phyloP scores from a whole-genome alignment of 53 echinoderm and acorn worm species.

The Echinarachnius parma region DNA sequence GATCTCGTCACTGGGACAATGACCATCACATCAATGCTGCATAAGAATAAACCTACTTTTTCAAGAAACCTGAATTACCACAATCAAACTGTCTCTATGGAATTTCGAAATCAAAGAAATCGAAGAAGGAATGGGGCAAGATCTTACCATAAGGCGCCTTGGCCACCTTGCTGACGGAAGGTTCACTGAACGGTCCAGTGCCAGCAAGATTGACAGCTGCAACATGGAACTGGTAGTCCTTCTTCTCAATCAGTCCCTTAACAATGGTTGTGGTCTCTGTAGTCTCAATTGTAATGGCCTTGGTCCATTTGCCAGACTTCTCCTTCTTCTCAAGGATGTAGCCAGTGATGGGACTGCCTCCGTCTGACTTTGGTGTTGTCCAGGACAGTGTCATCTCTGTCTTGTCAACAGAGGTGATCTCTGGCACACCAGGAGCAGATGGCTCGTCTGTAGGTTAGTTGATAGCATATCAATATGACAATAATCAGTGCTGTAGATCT shows the following conservation, averaged over 20 bases:
- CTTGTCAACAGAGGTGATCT: slow-evolving; percentile 67
- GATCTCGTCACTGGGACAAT: too few species aligned
- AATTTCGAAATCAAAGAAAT: too few species aligned
- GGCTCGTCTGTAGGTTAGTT: slow-evolving; percentile 19
- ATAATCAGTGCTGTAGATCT: too few species aligned
- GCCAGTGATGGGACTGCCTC: slow-evolving; percentile 83
- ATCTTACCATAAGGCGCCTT: slow-evolving; percentile 96
- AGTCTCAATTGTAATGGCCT: slow-evolving; percentile 57
- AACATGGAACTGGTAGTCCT: slow-evolving; percentile 79
- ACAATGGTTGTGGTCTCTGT: slow-evolving; percentile 70
- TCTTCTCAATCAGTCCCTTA: slow-evolving; percentile 68
- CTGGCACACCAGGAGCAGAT: slow-evolving; percentile 69
- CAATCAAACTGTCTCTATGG: too few species aligned
- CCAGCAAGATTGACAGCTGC: slow-evolving; percentile 94
- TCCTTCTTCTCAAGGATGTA: slow-evolving; percentile 90
- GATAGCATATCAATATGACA: too few species aligned
- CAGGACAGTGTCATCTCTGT: slow-evolving; percentile 86
- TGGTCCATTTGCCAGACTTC: slow-evolving; percentile 72
- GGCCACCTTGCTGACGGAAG: slow-evolving; percentile 65
- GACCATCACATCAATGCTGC: too few species aligned
- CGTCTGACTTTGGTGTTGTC: slow-evolving; percentile 86
- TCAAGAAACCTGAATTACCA: too few species aligned
- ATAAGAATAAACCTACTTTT: too few species aligned
- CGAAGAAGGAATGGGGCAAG: too few species aligned
- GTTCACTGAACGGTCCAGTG: slow-evolving; percentile 82